Percentiles rank a stretch among this genome's conserved stretches.
Evolutionary conservation across 2,797 vertebrate genomes (phyloP).

Genomic region (Bovichtus variegatus): DNA sequence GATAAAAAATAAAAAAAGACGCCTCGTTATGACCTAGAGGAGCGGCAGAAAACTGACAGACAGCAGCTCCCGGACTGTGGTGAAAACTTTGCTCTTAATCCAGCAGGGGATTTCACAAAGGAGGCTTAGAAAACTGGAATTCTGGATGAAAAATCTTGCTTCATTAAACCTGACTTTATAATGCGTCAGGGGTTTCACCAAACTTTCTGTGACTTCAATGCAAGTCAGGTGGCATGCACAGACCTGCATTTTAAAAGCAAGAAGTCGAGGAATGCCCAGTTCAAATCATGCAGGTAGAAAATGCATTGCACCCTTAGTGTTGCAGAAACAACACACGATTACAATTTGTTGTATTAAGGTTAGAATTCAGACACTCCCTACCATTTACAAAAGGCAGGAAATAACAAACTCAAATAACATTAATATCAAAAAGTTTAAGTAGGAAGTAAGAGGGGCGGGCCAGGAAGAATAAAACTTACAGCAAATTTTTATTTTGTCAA

Average conservation of each 20-base stretch:
- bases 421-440: background rate
- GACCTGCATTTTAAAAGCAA: background rate
- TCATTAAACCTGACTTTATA: background rate
- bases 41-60: background rate
- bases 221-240: background rate
- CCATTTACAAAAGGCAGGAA: background rate
- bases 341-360: background rate
- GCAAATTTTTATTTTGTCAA: conserved; percentile 59
- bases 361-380: background rate
- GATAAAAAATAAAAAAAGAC: conserved; percentile 14
- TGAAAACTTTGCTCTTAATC: background rate
- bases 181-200: background rate
- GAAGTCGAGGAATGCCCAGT: background rate
- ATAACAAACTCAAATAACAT: background rate
- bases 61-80: background rate
- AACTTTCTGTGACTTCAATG: background rate
- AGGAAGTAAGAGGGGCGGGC: background rate
- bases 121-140: background rate
- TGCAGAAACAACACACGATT: background rate
- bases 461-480: conserved; percentile 46
- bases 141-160: background rate
- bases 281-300: background rate
- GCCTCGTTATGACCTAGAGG: background rate
- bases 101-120: background rate
- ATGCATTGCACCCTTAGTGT: background rate